Base-by-base conservation (phyloP, 2,113 vertebrate genomes). In the Origma solitaria region DNA sequence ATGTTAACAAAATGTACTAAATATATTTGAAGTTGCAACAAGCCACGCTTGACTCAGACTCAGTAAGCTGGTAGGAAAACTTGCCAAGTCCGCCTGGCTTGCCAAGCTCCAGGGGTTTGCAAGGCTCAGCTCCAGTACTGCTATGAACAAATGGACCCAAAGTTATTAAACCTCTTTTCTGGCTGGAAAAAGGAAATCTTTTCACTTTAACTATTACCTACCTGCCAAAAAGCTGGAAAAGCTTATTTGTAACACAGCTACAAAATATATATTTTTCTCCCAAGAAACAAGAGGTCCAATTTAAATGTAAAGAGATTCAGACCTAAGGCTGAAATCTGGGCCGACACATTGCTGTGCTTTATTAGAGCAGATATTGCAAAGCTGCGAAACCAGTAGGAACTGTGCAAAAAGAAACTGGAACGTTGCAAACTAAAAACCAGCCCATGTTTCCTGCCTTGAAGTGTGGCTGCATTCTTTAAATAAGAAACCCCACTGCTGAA, bases 21-120 rank as follows among this genome's bases (percentile, higher is more conserved):
- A 93, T 51, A 42, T 25, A 96, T 82, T 51, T 64, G 73, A 95
- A 97, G 73, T 54, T 90, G 85, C 85, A 73, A 82, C 83, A 96
- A 95, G 45, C 95, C 84, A 86, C 27, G 83, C 76, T 58, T 75
- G 95, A 95, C 91, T 95, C 94, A 92, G 92, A 96, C 90, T 77
- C 64, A 30, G 94, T 95, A 95, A 97, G 89, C 77, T 91, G 86
- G 68, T 60, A 57, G 90, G 92, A 96, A 96, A 89, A 61, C 44
- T 61, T 90, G 97, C 97, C 98, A 98, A 97, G 95, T 75, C 50
- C 70, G 61, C 38, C 54, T 61, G 19, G 50, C 90, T 86, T 97
- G 97, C 98, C 98, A 98, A 98, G 94, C 97, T 97, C 97, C 97
- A 95, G 97, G 97, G 96, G 97, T 97, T 96, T 95, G 75, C 24